phyloP scores from a whole-genome alignment of 2,797 vertebrate genomes.

The Helicolenus hilgendorfi region DNA sequence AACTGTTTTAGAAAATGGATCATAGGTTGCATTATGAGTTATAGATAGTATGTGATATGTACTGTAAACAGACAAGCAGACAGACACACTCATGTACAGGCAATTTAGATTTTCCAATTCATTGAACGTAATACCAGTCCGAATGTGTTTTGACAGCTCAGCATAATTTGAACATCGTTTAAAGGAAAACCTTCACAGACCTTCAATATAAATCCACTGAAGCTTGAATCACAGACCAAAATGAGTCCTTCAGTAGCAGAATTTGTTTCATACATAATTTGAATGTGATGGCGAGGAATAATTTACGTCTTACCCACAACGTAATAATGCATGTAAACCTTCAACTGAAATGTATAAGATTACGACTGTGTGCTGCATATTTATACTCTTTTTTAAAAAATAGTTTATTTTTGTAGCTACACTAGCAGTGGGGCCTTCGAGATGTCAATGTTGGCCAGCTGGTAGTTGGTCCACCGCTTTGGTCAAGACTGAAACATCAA shows the following conservation, averaged over 20 bases:
- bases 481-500: neutral
- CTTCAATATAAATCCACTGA: neutral
- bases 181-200: neutral
- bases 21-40: neutral
- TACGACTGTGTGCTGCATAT: neutral
- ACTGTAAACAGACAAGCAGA: neutral
- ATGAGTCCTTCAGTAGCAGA: neutral
- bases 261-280: neutral
- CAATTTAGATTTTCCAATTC: neutral
- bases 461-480: neutral
- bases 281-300: neutral
- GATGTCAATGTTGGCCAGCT: neutral
- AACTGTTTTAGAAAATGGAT: neutral
- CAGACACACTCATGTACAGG: neutral
- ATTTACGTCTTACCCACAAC: neutral
- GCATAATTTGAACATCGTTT: neutral
- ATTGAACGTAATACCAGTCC: neutral
- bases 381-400: neutral
- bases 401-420: neutral
- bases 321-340: neutral
- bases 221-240: neutral
- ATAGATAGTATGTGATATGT: neutral
- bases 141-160: neutral
- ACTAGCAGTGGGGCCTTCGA: neutral
- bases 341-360: neutral